Percentiles rank a stretch among this genome's conserved stretches.
Conservation (phyloP, 1,140 invertebrate genomes). For the Cydia fagiglandana region DNA sequence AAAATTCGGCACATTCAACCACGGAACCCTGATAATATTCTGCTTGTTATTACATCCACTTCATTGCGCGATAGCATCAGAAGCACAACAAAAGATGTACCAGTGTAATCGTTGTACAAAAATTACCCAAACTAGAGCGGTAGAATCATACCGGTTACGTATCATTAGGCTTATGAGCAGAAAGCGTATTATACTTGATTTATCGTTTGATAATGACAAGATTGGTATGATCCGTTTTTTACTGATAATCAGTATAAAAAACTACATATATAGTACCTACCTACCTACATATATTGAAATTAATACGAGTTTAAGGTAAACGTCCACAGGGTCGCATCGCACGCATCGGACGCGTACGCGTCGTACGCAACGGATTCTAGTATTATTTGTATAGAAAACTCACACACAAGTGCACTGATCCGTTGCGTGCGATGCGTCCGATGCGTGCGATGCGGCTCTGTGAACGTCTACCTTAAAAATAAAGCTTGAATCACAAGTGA, state of each 20-base stretch:
- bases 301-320: no score
- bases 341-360: no score
- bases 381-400: no score
- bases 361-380: no score
- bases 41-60: constrained; percentile 18
- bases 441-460: no score
- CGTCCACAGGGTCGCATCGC: no score
- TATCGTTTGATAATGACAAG: neutral
- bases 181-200: neutral
- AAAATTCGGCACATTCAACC: neutral
- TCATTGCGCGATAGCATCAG: constrained; percentile 23
- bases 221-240: neutral
- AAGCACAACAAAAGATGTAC: constrained; percentile 22
- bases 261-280: no score
- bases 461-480: no score
- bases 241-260: neutral
- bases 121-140: constrained; percentile 15
- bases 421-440: no score
- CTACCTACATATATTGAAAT: no score
- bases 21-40: constrained; percentile 1
- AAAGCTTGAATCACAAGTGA: no score
- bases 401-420: no score
- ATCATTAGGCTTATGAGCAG: neutral
- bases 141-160: neutral
- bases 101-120: constrained; percentile 9